Evolutionary conservation across 2,797 vertebrate genomes (phyloP).

Genomic region (Crypturellus tataupa): DNA sequence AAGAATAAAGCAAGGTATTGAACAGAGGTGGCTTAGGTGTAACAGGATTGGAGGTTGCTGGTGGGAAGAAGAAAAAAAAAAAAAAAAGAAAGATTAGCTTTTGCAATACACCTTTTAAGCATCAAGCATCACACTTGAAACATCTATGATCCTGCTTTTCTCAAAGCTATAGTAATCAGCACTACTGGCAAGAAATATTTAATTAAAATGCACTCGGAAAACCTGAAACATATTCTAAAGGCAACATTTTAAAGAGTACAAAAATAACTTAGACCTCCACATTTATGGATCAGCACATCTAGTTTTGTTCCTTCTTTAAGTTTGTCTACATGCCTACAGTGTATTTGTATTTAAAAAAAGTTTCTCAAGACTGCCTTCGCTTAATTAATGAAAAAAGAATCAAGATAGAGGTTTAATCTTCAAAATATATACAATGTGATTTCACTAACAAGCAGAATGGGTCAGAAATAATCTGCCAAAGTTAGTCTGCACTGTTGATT

Average conservation of each 20-base stretch:
- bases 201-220: background rate
- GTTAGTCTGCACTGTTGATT: too few relatives aligned
- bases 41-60: constrained; percentile 95
- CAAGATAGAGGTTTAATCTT: background rate
- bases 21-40: constrained; percentile 92
- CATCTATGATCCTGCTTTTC: background rate
- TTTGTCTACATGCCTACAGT: rapidly evolving
- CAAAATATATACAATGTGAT: background rate
- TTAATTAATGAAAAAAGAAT: background rate
- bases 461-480: background rate
- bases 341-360: rapidly evolving
- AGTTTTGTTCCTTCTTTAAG: background rate
- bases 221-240: background rate
- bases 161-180: background rate
- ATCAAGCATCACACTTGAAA: background rate
- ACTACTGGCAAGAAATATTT: background rate
- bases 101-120: background rate
- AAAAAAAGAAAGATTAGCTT: background rate
- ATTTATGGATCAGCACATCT: background rate
- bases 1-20: constrained; percentile 94
- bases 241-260: background rate
- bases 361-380: background rate
- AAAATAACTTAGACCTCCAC: background rate
- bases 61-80: background rate
- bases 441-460: background rate